Percentiles rank a stretch among this genome's conserved stretches.
Conservation (phyloP, 2,113 vertebrate species). For the Phoxinus phoxinus region DNA sequence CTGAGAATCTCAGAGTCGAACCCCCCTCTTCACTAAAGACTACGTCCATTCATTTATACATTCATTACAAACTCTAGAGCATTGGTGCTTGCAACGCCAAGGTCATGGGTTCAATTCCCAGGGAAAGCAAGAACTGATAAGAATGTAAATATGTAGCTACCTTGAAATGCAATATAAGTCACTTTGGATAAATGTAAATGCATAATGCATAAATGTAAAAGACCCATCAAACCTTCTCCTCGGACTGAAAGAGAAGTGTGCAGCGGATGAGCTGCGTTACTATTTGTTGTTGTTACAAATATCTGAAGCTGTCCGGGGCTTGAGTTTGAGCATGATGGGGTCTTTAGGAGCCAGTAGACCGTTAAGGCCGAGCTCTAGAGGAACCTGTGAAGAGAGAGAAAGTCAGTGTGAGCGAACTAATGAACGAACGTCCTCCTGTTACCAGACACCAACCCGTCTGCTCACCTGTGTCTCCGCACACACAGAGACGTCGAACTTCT, state of each 20-base stretch:
- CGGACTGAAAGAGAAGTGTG: background rate
- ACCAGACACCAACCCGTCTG: background rate
- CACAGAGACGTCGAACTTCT: conserved; percentile 44
- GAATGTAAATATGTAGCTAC: too few species aligned
- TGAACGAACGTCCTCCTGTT: background rate
- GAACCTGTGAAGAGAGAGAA: conserved; percentile 36
- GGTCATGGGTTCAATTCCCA: too few species aligned
- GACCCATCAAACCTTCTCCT: background rate
- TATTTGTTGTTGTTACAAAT: background rate
- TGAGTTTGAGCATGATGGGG: conserved; percentile 42
- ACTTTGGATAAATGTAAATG: too few species aligned
- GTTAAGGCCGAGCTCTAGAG: background rate
- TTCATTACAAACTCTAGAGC: too few species aligned
- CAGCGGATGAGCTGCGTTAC: background rate
- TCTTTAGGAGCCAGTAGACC: conserved; percentile 40
- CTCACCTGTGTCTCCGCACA: conserved; percentile 54
- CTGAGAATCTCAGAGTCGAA: background rate
- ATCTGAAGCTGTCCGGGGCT: background rate
- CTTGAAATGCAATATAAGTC: too few species aligned
- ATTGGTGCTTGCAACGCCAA: too few species aligned
- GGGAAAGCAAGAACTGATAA: too few species aligned
- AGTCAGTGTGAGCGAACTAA: background rate
- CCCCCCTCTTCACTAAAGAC: conserved; percentile 1
- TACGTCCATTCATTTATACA: background rate
- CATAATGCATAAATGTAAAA: too few species aligned